phyloP scores from a whole-genome alignment of 2,888 invertebrate species.

The Papilio protenor region DNA sequence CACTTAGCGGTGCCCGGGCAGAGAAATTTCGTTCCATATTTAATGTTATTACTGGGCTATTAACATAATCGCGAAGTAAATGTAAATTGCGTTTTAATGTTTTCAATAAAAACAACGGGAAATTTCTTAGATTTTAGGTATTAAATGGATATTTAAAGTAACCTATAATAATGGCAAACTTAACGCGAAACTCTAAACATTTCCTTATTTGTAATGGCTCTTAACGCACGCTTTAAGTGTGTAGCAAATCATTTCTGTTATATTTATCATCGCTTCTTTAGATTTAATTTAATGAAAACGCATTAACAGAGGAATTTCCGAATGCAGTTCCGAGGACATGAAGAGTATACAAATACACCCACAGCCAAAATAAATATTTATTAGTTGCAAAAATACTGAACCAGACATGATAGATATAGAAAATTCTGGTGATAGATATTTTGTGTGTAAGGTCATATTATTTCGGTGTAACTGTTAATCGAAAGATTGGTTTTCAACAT shows the following conservation, averaged over 20 bases:
- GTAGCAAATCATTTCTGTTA: background rate
- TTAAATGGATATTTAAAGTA: background rate
- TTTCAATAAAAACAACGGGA: constrained; percentile 25
- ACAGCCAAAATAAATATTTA: background rate
- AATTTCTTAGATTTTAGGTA: constrained; percentile 5
- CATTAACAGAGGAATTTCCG: background rate
- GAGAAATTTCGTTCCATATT: constrained; percentile 23
- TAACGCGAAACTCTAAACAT: background rate
- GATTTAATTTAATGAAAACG: background rate
- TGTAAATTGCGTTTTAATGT: constrained; percentile 22
- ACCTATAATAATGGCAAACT: background rate
- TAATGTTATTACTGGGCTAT: constrained; percentile 22
- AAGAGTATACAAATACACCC: background rate
- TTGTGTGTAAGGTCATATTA: background rate
- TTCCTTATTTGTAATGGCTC: background rate
- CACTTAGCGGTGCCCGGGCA: background rate
- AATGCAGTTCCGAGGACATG: constrained; percentile 6
- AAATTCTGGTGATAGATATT: background rate
- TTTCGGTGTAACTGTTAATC: background rate
- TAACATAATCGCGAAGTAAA: constrained; percentile 22
- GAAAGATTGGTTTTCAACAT: too few relatives aligned
- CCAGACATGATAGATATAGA: background rate
- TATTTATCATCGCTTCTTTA: background rate
- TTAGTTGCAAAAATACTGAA: background rate
- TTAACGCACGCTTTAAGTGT: background rate